Percentiles rank a stretch among this genome's conserved stretches.
phyloP scores from a whole-genome alignment of 2,888 invertebrate species.

The Mimachlamys varia region DNA sequence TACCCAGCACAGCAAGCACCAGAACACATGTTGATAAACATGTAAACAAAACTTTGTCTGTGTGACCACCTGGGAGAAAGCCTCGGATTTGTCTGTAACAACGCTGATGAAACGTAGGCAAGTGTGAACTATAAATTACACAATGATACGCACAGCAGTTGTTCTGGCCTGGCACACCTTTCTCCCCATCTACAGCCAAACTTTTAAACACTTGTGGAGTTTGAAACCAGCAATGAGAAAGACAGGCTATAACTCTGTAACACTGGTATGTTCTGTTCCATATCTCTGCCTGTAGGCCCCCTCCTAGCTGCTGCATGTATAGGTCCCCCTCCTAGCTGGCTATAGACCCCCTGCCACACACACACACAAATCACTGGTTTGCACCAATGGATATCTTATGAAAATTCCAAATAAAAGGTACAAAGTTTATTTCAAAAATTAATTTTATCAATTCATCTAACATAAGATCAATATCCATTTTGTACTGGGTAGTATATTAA shows the following conservation, averaged over 20 bases:
- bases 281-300: not conserved
- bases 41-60: not conserved
- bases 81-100: not conserved
- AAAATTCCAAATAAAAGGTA: not conserved
- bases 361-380: not conserved
- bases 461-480: not conserved
- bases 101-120: not conserved
- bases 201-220: slow-evolving; percentile 1
- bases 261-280: not conserved
- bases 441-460: not conserved
- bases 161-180: not conserved
- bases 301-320: not conserved
- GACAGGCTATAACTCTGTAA: not conserved
- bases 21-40: not conserved
- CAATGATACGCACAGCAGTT: slow-evolving; percentile 16
- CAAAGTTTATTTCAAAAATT: not conserved
- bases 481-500: too few species aligned
- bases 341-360: not conserved
- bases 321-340: not conserved
- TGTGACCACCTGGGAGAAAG: not conserved
- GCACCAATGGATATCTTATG: not conserved
- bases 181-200: not conserved
- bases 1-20: not conserved
- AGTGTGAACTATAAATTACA: slow-evolving; percentile 19
- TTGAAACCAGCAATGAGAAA: slow-evolving; percentile 29